Conservation (phyloP, 2,113 vertebrate genomes). For the Clarias gariepinus region DNA sequence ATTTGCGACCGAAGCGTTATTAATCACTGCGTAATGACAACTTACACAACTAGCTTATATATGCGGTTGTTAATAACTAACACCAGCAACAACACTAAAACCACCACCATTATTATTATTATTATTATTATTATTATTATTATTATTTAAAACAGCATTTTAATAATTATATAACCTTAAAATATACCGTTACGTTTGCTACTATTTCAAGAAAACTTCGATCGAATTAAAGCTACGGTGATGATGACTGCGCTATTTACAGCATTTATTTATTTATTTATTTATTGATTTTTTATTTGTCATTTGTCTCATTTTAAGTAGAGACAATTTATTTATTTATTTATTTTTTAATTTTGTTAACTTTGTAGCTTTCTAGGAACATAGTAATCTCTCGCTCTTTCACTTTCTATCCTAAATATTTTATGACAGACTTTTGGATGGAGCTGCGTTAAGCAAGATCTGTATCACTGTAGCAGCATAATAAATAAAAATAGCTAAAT, state of each 20-base stretch:
- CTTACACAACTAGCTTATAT: background rate
- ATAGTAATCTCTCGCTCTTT: background rate
- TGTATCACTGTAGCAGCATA: background rate
- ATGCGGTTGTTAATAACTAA: background rate
- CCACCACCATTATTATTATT: background rate
- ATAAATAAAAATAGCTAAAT: background rate
- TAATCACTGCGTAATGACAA: background rate
- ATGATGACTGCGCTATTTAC: background rate
- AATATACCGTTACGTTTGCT: background rate
- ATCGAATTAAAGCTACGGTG: background rate
- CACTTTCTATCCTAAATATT: background rate
- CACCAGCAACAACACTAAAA: background rate
- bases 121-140: constrained; percentile 13
- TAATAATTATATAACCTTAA: background rate
- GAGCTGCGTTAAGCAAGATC: background rate
- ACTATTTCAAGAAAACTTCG: background rate
- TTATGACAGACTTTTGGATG: background rate
- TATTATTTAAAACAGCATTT: background rate
- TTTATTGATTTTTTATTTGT: background rate
- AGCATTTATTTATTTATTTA: background rate
- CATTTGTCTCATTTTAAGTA: background rate
- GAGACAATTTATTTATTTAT: background rate
- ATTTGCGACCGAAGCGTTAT: background rate
- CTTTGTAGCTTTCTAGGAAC: background rate
- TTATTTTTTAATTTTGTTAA: background rate